Base-by-base conservation (phyloP, 1,140 invertebrate genomes). In the Drosophila lacertosa region DNA sequence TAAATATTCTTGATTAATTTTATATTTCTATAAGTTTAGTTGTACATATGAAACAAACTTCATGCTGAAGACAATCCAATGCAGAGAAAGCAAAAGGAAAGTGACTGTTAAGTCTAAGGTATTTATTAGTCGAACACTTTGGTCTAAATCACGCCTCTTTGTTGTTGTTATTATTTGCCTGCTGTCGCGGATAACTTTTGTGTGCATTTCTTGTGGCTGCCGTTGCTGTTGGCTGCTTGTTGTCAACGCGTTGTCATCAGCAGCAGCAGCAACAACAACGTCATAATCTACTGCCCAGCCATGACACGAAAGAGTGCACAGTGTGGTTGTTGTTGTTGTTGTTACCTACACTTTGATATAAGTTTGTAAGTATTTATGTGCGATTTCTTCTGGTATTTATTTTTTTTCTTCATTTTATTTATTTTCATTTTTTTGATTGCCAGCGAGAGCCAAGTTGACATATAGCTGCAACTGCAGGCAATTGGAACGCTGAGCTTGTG, bases 241-340 rank as follows among this genome's bases (percentile, higher is more conserved):
- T 69, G 66, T 40, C 66, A 42, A 69, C 59, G 59, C 32, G 65
- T 47, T 68, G 65, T 62, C 57, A 53, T 62, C 65, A 62, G 3
- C 64, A 62, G 58, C 65, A 45, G 40, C 55, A 39, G 15, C 48
- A 29, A 6, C 48, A 68, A 26, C 48, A 32, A 16, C 39, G 26
- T 37, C 55, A 45, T 63, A 47, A 68, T 40, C 44, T 65, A 22
- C 45, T 64, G 65, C 40, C 32, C 65, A 51, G 57, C 48, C 39
- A 40, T 63, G 67, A 63, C 67, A 64, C 51, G 59, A 70, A 70
- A 51, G 67, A 64, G 50, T 69, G 24, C 59, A 69, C 24, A 32
- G 44, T 58, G 63, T 37, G 3, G 42, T 42, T 45, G 29, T 18
- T 24, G 40, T 10, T 37, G 40, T 42, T 59, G 55, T 35, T 42